Evolutionary conservation across 2,888 invertebrate genomes (phyloP).

Genomic region (Mactromeris polynyma): DNA sequence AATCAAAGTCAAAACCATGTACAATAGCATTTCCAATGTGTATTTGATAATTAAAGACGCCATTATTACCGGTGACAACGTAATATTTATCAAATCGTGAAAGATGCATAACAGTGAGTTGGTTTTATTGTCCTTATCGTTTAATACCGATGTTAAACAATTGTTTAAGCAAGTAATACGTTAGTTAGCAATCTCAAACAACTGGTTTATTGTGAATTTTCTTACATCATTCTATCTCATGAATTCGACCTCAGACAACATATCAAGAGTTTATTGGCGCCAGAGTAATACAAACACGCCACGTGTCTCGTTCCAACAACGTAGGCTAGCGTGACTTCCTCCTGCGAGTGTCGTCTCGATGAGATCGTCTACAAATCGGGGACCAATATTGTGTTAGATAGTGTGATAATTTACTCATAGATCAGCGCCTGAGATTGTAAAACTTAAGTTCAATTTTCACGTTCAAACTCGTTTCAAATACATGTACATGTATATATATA

Average conservation of each 20-base stretch:
- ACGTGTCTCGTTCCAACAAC: background rate
- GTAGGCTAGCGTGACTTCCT: background rate
- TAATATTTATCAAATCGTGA: background rate
- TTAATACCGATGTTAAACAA: background rate
- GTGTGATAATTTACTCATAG: background rate
- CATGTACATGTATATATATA: no score
- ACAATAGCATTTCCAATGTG: background rate
- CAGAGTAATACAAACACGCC: background rate
- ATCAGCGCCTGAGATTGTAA: background rate
- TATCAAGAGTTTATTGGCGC: background rate
- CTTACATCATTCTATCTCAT: background rate
- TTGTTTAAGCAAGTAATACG: background rate
- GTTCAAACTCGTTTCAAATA: background rate
- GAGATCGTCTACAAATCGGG: background rate
- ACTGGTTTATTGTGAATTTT: conserved; percentile 6
- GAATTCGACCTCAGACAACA: background rate
- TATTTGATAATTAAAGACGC: background rate
- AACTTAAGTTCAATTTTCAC: background rate
- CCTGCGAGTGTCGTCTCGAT: background rate
- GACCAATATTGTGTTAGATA: background rate
- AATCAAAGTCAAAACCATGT: background rate
- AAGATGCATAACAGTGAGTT: background rate
- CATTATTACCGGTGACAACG: no score
- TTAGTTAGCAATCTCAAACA: background rate
- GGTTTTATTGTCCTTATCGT: background rate